These are phyloP conservation scores for Rafetus swinhoei DNA, from an alignment of 2,113 vertebrate genomes.

Conservation along the genomic window DNA sequence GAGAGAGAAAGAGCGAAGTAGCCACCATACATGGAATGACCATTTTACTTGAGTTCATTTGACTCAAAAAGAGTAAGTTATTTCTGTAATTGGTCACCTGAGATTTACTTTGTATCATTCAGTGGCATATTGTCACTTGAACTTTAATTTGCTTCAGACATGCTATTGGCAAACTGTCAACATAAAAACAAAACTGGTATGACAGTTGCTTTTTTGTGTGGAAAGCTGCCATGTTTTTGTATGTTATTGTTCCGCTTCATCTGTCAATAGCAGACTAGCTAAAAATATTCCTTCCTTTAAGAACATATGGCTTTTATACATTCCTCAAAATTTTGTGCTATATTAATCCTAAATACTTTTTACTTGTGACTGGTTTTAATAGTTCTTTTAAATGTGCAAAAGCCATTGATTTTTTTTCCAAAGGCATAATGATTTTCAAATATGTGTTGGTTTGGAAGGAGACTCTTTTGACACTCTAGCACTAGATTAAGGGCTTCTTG, in stretches of 20 bases:
- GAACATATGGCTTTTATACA: conserved; percentile 58
- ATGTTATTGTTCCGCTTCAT: conserved; percentile 10
- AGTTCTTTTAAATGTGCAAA: neutral
- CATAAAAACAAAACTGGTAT: neutral
- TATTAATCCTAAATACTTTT: conserved; percentile 52
- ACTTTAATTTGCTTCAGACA: conserved; percentile 49
- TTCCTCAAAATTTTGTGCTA: conserved; percentile 52
- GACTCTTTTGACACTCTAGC: conserved; percentile 2
- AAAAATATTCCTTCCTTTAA: conserved; percentile 63
- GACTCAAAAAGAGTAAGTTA: conserved; percentile 49
- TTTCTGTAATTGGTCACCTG: conserved; percentile 55
- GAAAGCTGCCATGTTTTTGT: conserved; percentile 12
- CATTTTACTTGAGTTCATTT: conserved; percentile 15
- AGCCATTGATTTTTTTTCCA: conserved; percentile 25
- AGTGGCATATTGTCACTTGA: neutral
- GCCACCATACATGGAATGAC: neutral
- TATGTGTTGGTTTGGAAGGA: conserved; percentile 1
- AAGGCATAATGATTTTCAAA: conserved; percentile 27
- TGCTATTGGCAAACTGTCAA: conserved; percentile 35
- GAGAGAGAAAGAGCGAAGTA: neutral
- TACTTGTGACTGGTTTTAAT: conserved; percentile 43
- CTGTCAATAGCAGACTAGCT: conserved; percentile 43
- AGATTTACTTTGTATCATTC: conserved; percentile 52
- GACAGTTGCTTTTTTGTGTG: neutral
- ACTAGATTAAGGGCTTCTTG: conserved; percentile 12